Evolutionary conservation across 2,113 vertebrate genomes (phyloP), one percentile per base, ranked within the genome.

Genomic region (Nannobrachium achirus): DNA sequence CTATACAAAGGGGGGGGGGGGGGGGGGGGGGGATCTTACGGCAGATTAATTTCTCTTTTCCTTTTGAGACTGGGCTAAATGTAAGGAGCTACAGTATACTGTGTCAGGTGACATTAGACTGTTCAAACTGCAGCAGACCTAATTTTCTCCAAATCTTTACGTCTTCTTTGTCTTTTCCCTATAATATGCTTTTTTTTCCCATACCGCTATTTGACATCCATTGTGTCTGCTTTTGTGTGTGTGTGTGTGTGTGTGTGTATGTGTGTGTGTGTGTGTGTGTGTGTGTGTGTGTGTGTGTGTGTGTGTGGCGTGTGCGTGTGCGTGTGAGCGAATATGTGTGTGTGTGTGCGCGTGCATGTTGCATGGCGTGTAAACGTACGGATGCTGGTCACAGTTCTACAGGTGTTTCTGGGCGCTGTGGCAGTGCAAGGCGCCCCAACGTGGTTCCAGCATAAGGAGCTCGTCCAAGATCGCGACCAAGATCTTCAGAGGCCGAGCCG

Each of bases 331-430:
- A 57, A 9, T 71, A 8, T 78, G 13, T 56, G 56, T 55, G 48
- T 66, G 39, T 16, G 16, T n/a, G 39, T 15, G 25, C 16, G n/a
- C n/a, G n/a, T n/a, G n/a, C n/a, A n/a, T n/a, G n/a, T n/a, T 41
- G n/a, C 18, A 11, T 56, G n/a, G 16, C 11, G 1, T 19, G 6
- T 10, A 5, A 33, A 33, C 25, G 25, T 33, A 5, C 25, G 25
- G 25, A 33, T 33, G n/a, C 69, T 76, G 76, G 55, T 64, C 65
- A 61, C 73, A 94, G 94, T 95, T 95, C 86, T 92, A 93, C 89
- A 94, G 93, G 78, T 94, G 93, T 73, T 94, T 95, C 74, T 79
- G 85, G 64, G 87, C 71, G 0, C 73, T 95, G 50, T 59, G 94
- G 10, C 76, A 45, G n/a, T 94, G 93, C 53, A 69, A 83, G n/a